Conservation (phyloP, 2,113 vertebrate species). For the Heterochromis multidens region DNA sequence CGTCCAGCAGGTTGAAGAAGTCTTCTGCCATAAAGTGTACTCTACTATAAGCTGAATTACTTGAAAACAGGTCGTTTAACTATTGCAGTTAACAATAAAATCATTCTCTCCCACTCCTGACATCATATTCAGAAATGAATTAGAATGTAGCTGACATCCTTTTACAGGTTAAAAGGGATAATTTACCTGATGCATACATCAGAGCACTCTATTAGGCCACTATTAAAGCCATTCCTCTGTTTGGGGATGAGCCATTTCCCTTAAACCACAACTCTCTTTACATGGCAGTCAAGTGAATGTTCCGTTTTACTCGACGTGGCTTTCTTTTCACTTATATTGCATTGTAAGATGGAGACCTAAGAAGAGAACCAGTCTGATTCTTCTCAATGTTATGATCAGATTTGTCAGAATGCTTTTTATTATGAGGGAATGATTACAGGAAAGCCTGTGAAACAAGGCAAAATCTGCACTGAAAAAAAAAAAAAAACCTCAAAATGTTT, state of each 20-base stretch:
- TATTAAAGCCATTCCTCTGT: constrained; percentile 49
- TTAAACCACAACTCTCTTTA: constrained; percentile 34
- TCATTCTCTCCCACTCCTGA: constrained; percentile 18
- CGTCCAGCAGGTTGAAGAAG: constrained; percentile 44
- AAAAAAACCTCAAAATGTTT: background rate
- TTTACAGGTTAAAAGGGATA: constrained; percentile 44
- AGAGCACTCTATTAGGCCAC: constrained; percentile 31
- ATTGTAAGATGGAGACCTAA: background rate
- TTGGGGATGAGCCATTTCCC: constrained; percentile 46
- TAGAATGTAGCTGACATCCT: constrained; percentile 24
- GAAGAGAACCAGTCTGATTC: constrained; percentile 23
- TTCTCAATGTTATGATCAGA: constrained; percentile 46
- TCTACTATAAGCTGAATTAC: constrained; percentile 38
- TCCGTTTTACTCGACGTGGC: constrained; percentile 22
- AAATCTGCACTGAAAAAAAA: background rate
- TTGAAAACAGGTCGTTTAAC: constrained; percentile 42
- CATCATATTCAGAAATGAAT: constrained; percentile 28
- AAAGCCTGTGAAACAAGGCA: constrained; percentile 23
- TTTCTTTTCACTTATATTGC: constrained; percentile 33
- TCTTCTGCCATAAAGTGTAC: constrained; percentile 15
- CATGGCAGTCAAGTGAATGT: constrained; percentile 48
- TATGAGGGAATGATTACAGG: constrained; percentile 27
- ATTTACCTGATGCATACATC: constrained; percentile 46
- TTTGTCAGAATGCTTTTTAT: constrained; percentile 47
- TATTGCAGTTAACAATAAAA: constrained; percentile 45